Conservation (phyloP, 2,113 vertebrate genomes). For the Raja brachyura region DNA sequence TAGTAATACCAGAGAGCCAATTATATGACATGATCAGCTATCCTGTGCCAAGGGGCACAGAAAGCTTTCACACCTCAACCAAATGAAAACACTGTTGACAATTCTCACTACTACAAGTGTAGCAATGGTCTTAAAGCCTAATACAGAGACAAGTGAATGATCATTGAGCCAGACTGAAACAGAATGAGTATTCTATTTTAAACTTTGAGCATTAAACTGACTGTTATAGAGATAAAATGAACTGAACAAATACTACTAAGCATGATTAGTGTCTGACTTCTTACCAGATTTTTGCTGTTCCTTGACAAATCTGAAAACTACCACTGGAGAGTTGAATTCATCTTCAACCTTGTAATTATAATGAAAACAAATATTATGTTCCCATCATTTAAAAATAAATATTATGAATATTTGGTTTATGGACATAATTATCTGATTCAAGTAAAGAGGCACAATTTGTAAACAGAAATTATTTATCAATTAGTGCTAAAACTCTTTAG, state of each 20-base stretch:
- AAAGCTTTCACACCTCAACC: not conserved
- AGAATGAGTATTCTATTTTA: not conserved
- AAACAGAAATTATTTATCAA: not conserved
- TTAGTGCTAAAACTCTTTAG: not conserved
- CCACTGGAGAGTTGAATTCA: slow-evolving; percentile 81
- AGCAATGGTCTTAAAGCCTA: not conserved
- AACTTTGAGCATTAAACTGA: not conserved
- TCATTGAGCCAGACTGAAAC: not conserved
- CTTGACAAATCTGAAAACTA: slow-evolving; percentile 79
- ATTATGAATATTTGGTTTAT: not conserved
- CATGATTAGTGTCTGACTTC: not conserved
- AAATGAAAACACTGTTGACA: not conserved
- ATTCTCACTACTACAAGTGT: not conserved
- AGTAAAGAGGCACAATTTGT: not conserved
- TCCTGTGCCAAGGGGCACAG: not conserved
- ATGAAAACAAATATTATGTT: not conserved
- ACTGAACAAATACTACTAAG: too few species aligned
- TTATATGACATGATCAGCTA: too few species aligned
- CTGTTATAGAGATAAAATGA: not conserved
- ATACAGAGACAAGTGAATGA: not conserved
- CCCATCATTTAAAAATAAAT: not conserved
- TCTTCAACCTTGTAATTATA: slow-evolving; percentile 74
- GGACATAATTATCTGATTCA: not conserved
- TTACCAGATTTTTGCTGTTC: slow-evolving; percentile 66
- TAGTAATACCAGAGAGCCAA: not conserved